A percentile compares a stretch with the other conserved stretches of the same genome.
phyloP scores from a whole-genome alignment of 2,113 vertebrate genomes.

The Cyprinus carpio region DNA sequence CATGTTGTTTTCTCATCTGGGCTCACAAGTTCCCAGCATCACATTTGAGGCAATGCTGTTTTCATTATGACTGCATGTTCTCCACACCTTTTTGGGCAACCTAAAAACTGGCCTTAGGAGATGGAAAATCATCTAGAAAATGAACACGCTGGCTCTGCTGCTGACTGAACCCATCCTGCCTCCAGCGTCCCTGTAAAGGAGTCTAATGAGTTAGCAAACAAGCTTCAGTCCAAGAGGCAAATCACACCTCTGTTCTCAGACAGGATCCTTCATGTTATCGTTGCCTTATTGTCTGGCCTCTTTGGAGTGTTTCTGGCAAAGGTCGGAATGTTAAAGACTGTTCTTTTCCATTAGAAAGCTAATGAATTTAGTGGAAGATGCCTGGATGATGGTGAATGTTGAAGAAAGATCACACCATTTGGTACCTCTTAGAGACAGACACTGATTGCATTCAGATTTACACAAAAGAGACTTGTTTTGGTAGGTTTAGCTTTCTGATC shows the following conservation, averaged over 20 bases:
- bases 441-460: not conserved
- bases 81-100: not conserved
- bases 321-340: not conserved
- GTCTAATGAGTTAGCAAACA: not conserved
- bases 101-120: not conserved
- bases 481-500: not conserved
- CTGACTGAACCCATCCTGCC: not conserved
- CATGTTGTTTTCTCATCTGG: constrained; percentile 12
- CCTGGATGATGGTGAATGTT: not conserved
- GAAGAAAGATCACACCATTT: not conserved
- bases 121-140: constrained; percentile 16
- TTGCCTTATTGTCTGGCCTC: constrained; percentile 12
- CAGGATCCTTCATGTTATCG: not conserved
- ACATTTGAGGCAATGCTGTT: not conserved
- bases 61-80: constrained; percentile 17
- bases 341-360: not conserved
- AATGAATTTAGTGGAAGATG: not conserved
- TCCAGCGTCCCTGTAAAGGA: not conserved
- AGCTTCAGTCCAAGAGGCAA: not conserved
- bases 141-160: not conserved
- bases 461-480: not conserved
- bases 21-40: not conserved
- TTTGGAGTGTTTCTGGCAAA: not conserved
- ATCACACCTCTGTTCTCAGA: not conserved
- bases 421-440: not conserved